These are phyloP conservation scores for Cossypha niveicapilla DNA, from an alignment of 2,797 vertebrate genomes.

Conservation along the genomic window DNA sequence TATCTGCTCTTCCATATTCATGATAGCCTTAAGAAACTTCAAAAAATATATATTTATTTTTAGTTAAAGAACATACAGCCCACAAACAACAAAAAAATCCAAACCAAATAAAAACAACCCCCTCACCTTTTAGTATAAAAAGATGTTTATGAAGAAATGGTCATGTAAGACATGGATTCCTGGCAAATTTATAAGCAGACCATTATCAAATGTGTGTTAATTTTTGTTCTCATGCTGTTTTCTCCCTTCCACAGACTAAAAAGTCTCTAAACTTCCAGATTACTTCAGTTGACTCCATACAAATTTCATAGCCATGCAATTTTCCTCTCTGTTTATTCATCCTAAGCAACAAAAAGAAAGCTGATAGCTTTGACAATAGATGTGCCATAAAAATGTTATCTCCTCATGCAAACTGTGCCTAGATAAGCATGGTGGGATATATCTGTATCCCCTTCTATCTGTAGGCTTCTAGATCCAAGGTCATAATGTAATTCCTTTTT, in stretches of 20 bases:
- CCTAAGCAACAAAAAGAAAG: neutral
- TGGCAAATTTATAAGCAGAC: neutral
- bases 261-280: neutral
- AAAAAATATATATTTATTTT: neutral
- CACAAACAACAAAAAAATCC: neutral
- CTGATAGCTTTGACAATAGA: neutral
- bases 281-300: neutral
- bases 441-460: neutral
- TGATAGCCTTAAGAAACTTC: slow-evolving; percentile 5
- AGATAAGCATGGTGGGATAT: neutral
- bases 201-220: neutral
- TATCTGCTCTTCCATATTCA: neutral
- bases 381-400: neutral
- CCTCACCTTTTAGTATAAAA: neutral
- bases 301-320: neutral
- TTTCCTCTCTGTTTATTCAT: neutral
- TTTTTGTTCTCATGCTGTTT: neutral
- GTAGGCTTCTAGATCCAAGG: neutral
- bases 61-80: slow-evolving; percentile 11
- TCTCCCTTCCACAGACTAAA: neutral
- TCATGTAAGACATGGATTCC: neutral
- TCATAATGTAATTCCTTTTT: neutral
- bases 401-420: neutral
- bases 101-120: neutral
- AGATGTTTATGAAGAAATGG: neutral